A percentile compares a stretch with the other conserved stretches of the same genome.
These are phyloP conservation scores for Cryptus viduatorius DNA, from an alignment of 2,888 invertebrate species.

Conservation along the genomic window DNA sequence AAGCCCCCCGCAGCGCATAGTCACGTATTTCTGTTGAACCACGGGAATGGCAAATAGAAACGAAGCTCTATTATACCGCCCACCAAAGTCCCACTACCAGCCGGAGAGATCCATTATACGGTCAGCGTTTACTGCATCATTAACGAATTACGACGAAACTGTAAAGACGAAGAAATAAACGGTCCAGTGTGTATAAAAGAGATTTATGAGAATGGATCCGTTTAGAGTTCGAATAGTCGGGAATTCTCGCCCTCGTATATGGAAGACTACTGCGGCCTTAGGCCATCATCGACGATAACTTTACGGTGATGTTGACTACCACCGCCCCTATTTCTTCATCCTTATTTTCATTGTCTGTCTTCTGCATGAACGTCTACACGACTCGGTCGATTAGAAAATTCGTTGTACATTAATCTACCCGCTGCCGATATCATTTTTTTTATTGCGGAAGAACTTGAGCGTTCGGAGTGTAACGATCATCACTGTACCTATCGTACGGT, in stretches of 20 bases:
- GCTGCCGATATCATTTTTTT: constrained; percentile 18
- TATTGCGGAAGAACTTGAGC: constrained; percentile 10
- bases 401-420: constrained; percentile 1
- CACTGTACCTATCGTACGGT: constrained; percentile 1
- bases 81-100: constrained; percentile 51
- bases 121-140: constrained; percentile 79
- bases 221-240: constrained; percentile 43
- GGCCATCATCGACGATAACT: constrained; percentile 74
- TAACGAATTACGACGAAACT: constrained; percentile 81
- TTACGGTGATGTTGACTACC: constrained; percentile 78
- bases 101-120: constrained; percentile 60
- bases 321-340: background rate
- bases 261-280: constrained; percentile 3
- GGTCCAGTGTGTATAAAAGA: constrained; percentile 75
- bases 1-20: constrained; percentile 46
- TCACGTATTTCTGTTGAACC: constrained; percentile 42
- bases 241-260: background rate
- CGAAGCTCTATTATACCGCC: constrained; percentile 65
- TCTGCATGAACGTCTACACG: background rate
- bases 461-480: background rate
- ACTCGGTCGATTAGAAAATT: constrained; percentile 41
- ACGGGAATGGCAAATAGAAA: constrained; percentile 58
- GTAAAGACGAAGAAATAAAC: constrained; percentile 79
- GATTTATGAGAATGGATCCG: constrained; percentile 76
- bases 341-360: background rate